Base-by-base conservation (phyloP, 2,888 invertebrate species). In the Parnassius smintheus region DNA sequence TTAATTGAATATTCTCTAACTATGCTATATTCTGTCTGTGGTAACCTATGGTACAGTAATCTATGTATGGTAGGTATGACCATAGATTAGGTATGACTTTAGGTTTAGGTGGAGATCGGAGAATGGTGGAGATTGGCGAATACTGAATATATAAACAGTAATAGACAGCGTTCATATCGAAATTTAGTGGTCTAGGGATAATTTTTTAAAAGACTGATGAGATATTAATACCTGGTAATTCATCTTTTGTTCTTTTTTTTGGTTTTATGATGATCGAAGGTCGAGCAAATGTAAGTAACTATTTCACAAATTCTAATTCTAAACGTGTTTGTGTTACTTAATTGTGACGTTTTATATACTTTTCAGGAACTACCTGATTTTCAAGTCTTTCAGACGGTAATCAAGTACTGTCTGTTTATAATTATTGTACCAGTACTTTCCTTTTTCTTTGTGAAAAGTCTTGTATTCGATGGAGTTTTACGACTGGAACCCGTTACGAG, bases 371-470 rank as follows among this genome's bases (percentile, higher is more conserved):
- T 93, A 78, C 92, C 94, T 68, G 96, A 96, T 82, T 93, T 95
- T 72, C 93, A 94, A 79, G 93, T 95, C 9, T 96, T 97, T 81
- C 94, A 92, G 81, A 95, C 95, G 69, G 96, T 96, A 57, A 93
- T 97, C 66, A 93, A 94, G 74, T 96, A 97, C 83, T 95, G 95
- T 81, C 85, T 95, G 62, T 90, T 96, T 65, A 96, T 97, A 72
- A 94, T 97, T 66, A 92, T 95, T 57, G 92, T 96, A 66, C 97
- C 97, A 35, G 94, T 97, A 55, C 71, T 94, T 41, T 94, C 95
- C 22, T 97, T 97, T 81, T 96, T 97, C 76, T 75, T 86, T 10
- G 92, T 94, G 44, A 96, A 96, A 84, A 81, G 92, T 56, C 84
- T 95, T 62, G 73, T 96, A 63, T 95, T 96, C 78, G 95, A 96